Percentiles rank a stretch among this genome's conserved stretches.
These are phyloP conservation scores for Nannospalax galili DNA, from an alignment of 2,113 vertebrate species.

Conservation along the genomic window DNA sequence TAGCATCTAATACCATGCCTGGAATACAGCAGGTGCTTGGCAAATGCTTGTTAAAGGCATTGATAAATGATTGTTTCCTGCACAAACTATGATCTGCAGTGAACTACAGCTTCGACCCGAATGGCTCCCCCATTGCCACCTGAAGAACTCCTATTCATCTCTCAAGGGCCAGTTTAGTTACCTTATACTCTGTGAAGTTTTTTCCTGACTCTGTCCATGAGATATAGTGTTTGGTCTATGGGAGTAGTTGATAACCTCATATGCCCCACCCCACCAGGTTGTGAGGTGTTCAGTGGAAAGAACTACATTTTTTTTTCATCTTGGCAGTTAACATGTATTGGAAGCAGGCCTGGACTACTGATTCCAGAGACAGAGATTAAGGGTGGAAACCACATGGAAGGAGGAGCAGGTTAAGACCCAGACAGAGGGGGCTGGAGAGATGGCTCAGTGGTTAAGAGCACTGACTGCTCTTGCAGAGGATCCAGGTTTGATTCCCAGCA, in stretches of 20 bases:
- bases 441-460: too few relatives aligned
- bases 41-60: not conserved
- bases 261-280: not conserved
- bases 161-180: not conserved
- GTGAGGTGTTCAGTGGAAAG: not conserved
- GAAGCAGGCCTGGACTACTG: not conserved
- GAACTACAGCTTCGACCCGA: not conserved
- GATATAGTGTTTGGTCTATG: not conserved
- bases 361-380: not conserved
- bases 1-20: not conserved
- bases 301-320: not conserved
- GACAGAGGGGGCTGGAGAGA: too few relatives aligned
- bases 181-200: not conserved
- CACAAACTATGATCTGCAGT: not conserved
- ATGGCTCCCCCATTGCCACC: not conserved
- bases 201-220: not conserved
- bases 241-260: not conserved
- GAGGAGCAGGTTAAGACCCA: not conserved
- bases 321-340: not conserved
- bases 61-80: not conserved
- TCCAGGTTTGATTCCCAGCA: too few relatives aligned
- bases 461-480: too few relatives aligned
- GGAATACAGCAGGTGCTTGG: not conserved
- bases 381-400: not conserved
- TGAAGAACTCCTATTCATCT: conserved; percentile 2